Conservation (phyloP, 2,797 vertebrate genomes). For the Coregonus suidteri region DNA sequence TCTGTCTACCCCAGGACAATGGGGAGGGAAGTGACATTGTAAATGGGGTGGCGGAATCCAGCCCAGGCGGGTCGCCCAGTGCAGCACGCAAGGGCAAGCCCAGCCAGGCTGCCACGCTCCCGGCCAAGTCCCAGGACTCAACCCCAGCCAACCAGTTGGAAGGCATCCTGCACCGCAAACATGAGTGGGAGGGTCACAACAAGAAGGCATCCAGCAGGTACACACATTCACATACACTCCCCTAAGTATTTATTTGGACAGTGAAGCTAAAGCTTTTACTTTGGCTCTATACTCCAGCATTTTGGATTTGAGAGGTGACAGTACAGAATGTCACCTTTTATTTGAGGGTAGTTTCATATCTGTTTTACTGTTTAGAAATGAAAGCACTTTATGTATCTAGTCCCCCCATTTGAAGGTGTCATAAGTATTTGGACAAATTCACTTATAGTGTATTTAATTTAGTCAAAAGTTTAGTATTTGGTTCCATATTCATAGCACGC, state of each 20-base stretch:
- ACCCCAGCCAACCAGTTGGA: slow-evolving; percentile 84
- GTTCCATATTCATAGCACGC: no score
- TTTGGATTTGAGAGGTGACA: no score
- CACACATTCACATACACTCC: background rate
- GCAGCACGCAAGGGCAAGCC: slow-evolving; percentile 83
- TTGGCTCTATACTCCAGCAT: no score
- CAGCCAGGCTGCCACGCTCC: slow-evolving; percentile 88
- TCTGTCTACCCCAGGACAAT: slow-evolving; percentile 73
- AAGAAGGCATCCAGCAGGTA: slow-evolving; percentile 98
- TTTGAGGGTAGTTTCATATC: no score
- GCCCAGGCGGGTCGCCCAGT: slow-evolving; percentile 86
- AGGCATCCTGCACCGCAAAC: slow-evolving; percentile 91
- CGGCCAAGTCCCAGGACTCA: slow-evolving; percentile 83
- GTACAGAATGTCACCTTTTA: no score
- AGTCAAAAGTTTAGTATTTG: no score
- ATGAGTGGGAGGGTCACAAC: slow-evolving; percentile 93
- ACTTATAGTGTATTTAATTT: no score
- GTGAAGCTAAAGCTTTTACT: no score
- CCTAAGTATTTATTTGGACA: background rate
- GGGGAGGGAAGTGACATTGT: slow-evolving; percentile 81
- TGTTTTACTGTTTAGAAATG: no score
- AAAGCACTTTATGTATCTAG: no score
- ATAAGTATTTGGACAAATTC: no score
- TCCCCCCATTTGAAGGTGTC: no score
- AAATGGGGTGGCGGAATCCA: slow-evolving; percentile 87